phyloP scores from a whole-genome alignment of 2,113 vertebrate genomes.

The Hemibagrus wyckioides region DNA sequence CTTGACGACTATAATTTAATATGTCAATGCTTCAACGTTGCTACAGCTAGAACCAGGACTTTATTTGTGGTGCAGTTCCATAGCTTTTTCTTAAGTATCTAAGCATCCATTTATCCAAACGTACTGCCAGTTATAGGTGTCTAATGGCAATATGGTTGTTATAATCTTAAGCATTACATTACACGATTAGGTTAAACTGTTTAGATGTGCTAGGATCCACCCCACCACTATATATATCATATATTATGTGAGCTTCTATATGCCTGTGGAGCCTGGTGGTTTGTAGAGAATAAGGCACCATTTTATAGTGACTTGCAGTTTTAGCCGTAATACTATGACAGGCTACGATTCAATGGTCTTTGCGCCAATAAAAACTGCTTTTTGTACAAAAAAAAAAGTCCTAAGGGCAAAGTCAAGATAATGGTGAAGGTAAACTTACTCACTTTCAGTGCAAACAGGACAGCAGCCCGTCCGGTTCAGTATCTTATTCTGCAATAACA shows the following conservation, averaged over 20 bases:
- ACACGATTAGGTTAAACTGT: background rate
- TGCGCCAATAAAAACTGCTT: background rate
- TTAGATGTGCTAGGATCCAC: background rate
- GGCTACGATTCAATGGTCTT: background rate
- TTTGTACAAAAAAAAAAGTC: background rate
- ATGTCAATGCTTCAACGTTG: background rate
- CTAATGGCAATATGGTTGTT: background rate
- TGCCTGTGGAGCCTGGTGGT: too few species aligned
- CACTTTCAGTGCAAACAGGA: slow-evolving; percentile 99
- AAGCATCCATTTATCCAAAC: background rate
- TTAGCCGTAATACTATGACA: background rate
- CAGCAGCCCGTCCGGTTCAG: slow-evolving; percentile 98
- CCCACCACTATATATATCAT: background rate
- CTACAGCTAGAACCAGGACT: background rate
- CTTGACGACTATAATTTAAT: background rate
- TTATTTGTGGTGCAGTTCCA: background rate
- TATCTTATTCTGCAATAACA: slow-evolving; percentile 89
- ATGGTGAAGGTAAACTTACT: slow-evolving; percentile 76
- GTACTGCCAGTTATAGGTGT: background rate
- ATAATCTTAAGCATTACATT: background rate
- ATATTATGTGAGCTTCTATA: too few species aligned
- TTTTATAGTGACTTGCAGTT: background rate
- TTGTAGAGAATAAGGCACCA: background rate
- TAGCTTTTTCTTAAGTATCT: background rate
- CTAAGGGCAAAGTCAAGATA: background rate